Evolutionary conservation across 2,797 vertebrate species (phyloP).

Genomic region (Sciurus vulgaris): DNA sequence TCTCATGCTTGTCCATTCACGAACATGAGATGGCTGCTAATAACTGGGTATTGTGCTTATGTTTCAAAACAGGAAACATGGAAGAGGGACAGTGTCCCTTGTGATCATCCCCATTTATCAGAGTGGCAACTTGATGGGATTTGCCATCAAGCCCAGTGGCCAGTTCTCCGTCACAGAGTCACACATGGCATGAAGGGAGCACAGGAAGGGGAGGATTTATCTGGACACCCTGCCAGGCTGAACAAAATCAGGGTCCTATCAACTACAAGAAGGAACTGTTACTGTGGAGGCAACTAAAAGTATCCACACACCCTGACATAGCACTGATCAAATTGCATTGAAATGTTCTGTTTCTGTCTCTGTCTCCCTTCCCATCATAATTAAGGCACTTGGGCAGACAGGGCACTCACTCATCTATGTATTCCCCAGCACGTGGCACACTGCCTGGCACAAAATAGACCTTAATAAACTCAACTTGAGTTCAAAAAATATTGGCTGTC

Average conservation of each 20-base stretch:
- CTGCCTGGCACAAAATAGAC: conserved; percentile 60
- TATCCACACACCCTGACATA: background rate
- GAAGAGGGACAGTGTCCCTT: background rate
- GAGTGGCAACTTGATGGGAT: background rate
- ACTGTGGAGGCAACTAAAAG: background rate
- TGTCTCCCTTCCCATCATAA: conserved; percentile 2
- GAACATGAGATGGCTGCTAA: background rate
- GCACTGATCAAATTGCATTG: background rate
- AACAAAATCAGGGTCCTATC: background rate
- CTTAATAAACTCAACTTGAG: conserved; percentile 44
- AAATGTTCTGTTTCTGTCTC: conserved; percentile 55
- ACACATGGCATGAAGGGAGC: background rate
- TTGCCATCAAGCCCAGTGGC: background rate
- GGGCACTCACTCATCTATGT: background rate
- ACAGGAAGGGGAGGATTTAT: background rate
- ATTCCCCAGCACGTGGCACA: conserved; percentile 14
- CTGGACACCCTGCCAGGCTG: background rate
- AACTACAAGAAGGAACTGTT: conserved; percentile 9
- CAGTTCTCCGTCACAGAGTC: background rate
- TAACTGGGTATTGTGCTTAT: background rate
- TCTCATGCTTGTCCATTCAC: background rate
- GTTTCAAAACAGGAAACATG: background rate
- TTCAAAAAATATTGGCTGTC: background rate
- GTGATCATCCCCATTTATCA: background rate
- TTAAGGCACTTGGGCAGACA: conserved; percentile 45